Base-by-base conservation (phyloP, 2,888 invertebrate species). In the Prostheceraeus crozeri region DNA sequence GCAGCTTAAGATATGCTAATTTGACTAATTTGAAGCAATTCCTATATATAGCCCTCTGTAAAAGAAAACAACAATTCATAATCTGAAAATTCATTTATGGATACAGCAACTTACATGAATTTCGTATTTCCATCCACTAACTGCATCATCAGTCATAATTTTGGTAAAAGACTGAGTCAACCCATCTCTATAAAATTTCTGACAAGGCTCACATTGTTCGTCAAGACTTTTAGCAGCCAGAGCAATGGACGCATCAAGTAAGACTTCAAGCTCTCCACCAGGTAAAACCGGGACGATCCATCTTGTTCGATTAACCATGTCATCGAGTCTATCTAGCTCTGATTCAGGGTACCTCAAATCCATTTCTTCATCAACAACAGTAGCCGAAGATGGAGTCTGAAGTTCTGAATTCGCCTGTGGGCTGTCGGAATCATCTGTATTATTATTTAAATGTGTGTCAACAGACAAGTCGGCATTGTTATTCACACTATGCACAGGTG, bases 271-370 rank as follows among this genome's bases (percentile, higher is more conserved):
- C 78, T 94, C 93, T 79, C 93, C 91, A 70, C 91, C 90, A 10
- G 94, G 91, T 71, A 94, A 79, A 56, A 94, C 94, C 31, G 94
- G 94, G 55, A 94, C 93, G 64, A 94, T 89, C 94, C 94, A 94
- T 70, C 93, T 82, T 61, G 90, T 85, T 79, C 86, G 85, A 69
- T 89, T 89, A 74, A 94, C 90, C 82, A 93, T 93, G 76, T 91
- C 91, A 79, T 93, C 91, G 69, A 94, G 80, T 68, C 85, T 84
- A 67, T 84, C 84, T 74, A 94, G 80, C 77, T 90, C 89, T 53
- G n/a, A n/a, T n/a, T n/a, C n/a, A n/a, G n/a, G n/a, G n/a, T n/a
- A n/a, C n/a, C n/a, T n/a, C n/a, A n/a, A n/a, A n/a, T n/a, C n/a
- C n/a, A n/a, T n/a, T n/a, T n/a, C n/a, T n/a, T n/a, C n/a, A n/a